A percentile compares a stretch with the other conserved stretches of the same genome.
phyloP scores from a whole-genome alignment of 2,888 invertebrate genomes.

The Tachystola acroxantha region DNA sequence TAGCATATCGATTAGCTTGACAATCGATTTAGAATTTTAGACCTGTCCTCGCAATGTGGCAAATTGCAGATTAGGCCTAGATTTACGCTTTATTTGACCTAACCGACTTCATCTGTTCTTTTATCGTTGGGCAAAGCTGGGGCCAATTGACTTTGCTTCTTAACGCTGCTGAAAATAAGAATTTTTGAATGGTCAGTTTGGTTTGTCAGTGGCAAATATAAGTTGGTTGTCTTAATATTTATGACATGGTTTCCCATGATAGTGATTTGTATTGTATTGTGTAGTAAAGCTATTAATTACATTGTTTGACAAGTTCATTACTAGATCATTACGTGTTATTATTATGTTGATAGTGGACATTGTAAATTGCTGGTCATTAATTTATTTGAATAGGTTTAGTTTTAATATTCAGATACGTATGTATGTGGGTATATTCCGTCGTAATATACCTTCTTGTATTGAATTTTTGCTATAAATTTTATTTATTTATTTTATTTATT shows the following conservation, averaged over 20 bases:
- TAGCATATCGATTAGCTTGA: conserved; percentile 9
- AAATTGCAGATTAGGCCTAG: conserved; percentile 10
- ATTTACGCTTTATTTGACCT: conserved; percentile 10
- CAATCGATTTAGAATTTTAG: conserved; percentile 6
- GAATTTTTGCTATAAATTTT: too few species aligned
- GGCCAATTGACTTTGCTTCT: conserved; percentile 3
- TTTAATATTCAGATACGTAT: too few species aligned
- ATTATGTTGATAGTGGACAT: conserved; percentile 3
- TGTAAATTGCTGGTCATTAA: neutral
- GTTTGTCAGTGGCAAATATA: neutral
- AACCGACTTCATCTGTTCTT: neutral
- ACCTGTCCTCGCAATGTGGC: conserved; percentile 6
- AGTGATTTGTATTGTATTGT: conserved; percentile 4
- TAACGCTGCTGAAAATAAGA: conserved; percentile 1
- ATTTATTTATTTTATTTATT: too few species aligned
- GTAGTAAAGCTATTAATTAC: conserved; percentile 10
- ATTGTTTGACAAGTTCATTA: conserved; percentile 20
- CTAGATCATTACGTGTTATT: conserved; percentile 6
- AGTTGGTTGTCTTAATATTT: conserved; percentile 2
- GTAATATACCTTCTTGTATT: too few species aligned
- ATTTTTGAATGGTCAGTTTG: neutral
- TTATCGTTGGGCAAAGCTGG: too few species aligned
- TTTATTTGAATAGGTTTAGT: neutral
- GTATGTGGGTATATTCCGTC: too few species aligned
- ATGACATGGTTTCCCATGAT: conserved; percentile 1